phyloP scores from a whole-genome alignment of 1,140 invertebrate species.

The Drosophila triauraria region DNA sequence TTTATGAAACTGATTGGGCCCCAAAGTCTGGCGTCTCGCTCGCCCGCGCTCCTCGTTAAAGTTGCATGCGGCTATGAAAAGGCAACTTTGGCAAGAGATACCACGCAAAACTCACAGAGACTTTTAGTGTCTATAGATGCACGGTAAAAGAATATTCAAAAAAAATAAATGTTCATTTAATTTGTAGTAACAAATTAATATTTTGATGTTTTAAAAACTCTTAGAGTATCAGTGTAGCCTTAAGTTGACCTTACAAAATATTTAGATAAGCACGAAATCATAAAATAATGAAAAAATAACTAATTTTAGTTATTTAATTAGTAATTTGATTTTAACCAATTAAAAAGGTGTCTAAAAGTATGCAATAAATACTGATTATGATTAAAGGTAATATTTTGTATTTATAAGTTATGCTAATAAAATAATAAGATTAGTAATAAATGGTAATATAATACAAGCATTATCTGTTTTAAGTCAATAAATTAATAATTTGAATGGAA shows the following conservation, averaged over 20 bases:
- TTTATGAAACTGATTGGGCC: constrained; percentile 66
- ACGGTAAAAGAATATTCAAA: neutral
- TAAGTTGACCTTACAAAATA: too few relatives aligned
- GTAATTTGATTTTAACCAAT: too few relatives aligned
- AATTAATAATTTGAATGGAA: too few relatives aligned
- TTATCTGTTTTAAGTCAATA: neutral
- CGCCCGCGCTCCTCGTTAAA: constrained; percentile 14
- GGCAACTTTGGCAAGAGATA: constrained; percentile 13
- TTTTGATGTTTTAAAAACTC: neutral
- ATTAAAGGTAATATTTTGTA: too few relatives aligned
- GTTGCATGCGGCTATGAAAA: constrained; percentile 23
- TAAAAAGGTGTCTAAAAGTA: too few relatives aligned
- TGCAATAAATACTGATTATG: too few relatives aligned
- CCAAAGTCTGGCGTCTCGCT: constrained; percentile 2
- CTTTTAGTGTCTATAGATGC: neutral
- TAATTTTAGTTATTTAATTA: too few relatives aligned
- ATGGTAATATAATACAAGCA: neutral
- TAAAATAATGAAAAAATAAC: too few relatives aligned
- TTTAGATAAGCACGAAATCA: too few relatives aligned
- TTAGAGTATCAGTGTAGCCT: too few relatives aligned
- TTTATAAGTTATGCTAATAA: too few relatives aligned
- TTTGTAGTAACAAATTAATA: neutral
- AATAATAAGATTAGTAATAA: neutral
- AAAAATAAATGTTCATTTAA: neutral
- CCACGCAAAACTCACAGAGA: constrained; percentile 5